phyloP scores from a whole-genome alignment of 1,140 invertebrate species.

The Sesamia nonagrioides region DNA sequence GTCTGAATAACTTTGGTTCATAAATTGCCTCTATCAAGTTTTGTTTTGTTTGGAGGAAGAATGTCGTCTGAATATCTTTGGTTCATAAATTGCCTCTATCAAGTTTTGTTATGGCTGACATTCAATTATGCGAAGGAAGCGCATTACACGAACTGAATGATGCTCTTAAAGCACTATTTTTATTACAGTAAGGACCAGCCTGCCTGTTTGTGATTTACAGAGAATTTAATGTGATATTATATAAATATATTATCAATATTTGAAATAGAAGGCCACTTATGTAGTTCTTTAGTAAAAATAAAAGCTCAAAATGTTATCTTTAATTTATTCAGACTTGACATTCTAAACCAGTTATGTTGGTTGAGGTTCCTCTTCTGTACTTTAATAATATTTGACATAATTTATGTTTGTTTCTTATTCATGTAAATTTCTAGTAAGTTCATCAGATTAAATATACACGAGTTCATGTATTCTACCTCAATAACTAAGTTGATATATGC shows the following conservation, averaged over 20 bases:
- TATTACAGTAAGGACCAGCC: not conserved
- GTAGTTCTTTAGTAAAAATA: too few relatives aligned
- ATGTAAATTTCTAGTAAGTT: not conserved
- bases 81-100: slow-evolving; percentile 25
- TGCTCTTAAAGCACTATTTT: slow-evolving; percentile 10
- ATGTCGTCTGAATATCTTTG: not conserved
- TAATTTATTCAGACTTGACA: not conserved
- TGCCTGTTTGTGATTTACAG: not conserved
- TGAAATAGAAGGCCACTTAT: too few relatives aligned
- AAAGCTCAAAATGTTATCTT: not conserved
- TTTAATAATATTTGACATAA: not conserved
- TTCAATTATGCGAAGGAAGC: slow-evolving; percentile 29
- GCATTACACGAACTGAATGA: slow-evolving; percentile 3
- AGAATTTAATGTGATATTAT: not conserved
- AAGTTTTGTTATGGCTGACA: slow-evolving; percentile 25
- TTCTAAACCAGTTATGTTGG: not conserved
- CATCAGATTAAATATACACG: not conserved
- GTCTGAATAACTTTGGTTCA: not conserved
- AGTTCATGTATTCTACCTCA: not conserved
- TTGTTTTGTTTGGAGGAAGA: slow-evolving; percentile 31
- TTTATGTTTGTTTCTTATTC: not conserved
- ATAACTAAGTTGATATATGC: not conserved
- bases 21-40: slow-evolving; percentile 24
- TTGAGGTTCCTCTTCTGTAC: not conserved
- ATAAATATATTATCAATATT: not conserved